Evolutionary conservation across 1,140 invertebrate species (phyloP).

Genomic region (Pentalonia nigronervosa): DNA sequence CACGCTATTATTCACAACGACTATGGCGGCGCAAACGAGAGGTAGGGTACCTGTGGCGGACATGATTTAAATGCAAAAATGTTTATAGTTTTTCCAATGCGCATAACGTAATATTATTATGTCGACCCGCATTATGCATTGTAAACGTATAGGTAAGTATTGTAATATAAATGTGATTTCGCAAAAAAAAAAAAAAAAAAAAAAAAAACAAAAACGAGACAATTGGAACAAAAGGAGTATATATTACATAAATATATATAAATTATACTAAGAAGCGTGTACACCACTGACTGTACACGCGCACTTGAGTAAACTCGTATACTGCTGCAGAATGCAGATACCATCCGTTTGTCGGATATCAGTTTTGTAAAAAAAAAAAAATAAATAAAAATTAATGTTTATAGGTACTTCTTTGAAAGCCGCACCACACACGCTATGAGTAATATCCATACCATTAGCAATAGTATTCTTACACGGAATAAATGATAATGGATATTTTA

Average conservation of each 20-base stretch:
- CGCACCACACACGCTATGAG: not conserved
- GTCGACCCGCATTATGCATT: slow-evolving; percentile 32
- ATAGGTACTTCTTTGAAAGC: not conserved
- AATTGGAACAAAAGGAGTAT: slow-evolving; percentile 11
- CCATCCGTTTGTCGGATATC: not conserved
- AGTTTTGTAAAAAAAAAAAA: not conserved
- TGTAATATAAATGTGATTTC: slow-evolving; percentile 18
- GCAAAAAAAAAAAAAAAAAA: not conserved
- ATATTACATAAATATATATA: not conserved
- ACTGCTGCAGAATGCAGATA: not conserved
- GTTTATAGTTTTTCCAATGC: slow-evolving; percentile 28
- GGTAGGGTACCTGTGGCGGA: not conserved
- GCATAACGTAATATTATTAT: not conserved
- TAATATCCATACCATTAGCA: not conserved
- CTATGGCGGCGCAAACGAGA: not conserved
- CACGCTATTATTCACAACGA: not conserved
- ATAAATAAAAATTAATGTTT: not conserved
- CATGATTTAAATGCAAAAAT: not conserved
- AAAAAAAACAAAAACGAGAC: not conserved
- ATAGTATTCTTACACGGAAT: not conserved
- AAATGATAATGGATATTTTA: not conserved
- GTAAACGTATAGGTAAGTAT: not conserved
- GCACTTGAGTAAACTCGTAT: not conserved
- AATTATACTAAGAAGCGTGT: not conserved
- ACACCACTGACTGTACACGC: not conserved